A percentile compares a stretch with the other conserved stretches of the same genome.
Conservation (phyloP, 2,888 invertebrate genomes). For the Phengaris arion region DNA sequence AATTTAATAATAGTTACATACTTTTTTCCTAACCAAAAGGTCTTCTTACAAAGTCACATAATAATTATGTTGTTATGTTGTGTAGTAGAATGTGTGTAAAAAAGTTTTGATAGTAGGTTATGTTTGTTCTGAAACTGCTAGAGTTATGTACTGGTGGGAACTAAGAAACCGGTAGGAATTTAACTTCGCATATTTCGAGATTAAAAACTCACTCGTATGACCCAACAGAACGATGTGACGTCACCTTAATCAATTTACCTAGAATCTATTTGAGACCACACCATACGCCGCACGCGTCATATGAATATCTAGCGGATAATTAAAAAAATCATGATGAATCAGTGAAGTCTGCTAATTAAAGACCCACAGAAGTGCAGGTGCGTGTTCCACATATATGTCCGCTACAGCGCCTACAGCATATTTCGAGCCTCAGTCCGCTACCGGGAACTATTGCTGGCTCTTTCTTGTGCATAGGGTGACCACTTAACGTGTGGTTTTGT, state of each 20-base stretch:
- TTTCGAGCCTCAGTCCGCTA: slow-evolving; percentile 53
- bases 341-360: slow-evolving; percentile 33
- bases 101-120: too few relatives aligned
- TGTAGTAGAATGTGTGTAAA: too few relatives aligned
- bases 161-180: too few relatives aligned
- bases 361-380: slow-evolving; percentile 62
- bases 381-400: slow-evolving; percentile 47
- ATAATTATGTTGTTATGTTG: too few relatives aligned
- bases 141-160: too few relatives aligned
- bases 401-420: slow-evolving; percentile 60
- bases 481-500: background rate
- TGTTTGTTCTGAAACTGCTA: too few relatives aligned
- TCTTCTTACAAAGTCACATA: background rate
- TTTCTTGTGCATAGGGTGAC: background rate
- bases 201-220: too few relatives aligned
- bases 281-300: slow-evolving; percentile 4
- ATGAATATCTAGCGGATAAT: background rate
- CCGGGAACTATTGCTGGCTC: slow-evolving; percentile 49
- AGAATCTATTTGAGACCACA: slow-evolving; percentile 12
- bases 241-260: background rate
- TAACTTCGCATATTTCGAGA: too few relatives aligned
- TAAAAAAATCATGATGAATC: slow-evolving; percentile 30
- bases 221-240: background rate
- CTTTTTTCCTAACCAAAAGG: background rate
- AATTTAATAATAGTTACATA: background rate